A percentile compares a stretch with the other conserved stretches of the same genome.
Evolutionary conservation across 2,113 vertebrate genomes (phyloP).

Genomic region (Heteronetta atricapilla): DNA sequence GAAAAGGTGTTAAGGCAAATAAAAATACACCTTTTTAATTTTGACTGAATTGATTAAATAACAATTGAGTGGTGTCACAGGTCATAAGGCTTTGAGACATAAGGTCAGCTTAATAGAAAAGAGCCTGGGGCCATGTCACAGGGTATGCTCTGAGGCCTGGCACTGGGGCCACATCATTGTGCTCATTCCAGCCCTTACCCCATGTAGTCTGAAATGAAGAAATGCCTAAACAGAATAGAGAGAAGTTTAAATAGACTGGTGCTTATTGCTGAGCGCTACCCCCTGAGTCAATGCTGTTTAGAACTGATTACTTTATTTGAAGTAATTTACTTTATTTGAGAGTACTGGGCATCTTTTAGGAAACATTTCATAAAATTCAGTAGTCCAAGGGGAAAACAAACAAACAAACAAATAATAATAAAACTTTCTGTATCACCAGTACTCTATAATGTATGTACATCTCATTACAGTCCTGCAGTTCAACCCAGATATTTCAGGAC

Average conservation of each 20-base stretch:
- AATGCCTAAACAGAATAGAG: slow-evolving; percentile 46
- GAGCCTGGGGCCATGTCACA: slow-evolving; percentile 62
- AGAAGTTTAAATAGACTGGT: slow-evolving; percentile 35
- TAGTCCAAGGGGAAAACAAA: not conserved
- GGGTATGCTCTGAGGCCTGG: slow-evolving; percentile 60
- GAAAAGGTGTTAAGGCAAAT: slow-evolving; percentile 72
- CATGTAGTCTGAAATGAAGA: slow-evolving; percentile 73
- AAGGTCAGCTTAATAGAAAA: slow-evolving; percentile 73
- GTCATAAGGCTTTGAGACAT: slow-evolving; percentile 73
- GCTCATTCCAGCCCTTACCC: slow-evolving; percentile 15
- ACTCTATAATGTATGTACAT: not conserved
- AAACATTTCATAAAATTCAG: slow-evolving; percentile 38
- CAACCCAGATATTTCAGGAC: not conserved
- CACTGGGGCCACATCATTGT: slow-evolving; percentile 42
- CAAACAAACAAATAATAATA: not conserved
- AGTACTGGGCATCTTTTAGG: not conserved
- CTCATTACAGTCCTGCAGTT: not conserved
- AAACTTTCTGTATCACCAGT: not conserved
- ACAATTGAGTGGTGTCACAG: slow-evolving; percentile 78
- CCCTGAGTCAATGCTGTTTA: not conserved
- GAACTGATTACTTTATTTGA: slow-evolving; percentile 31
- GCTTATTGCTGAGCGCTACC: not conserved
- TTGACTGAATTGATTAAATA: slow-evolving; percentile 80
- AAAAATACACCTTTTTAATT: slow-evolving; percentile 84
- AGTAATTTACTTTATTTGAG: slow-evolving; percentile 26